A percentile compares a stretch with the other conserved stretches of the same genome.
phyloP scores from a whole-genome alignment of 1,140 invertebrate genomes.

The Latrodectus geometricus region DNA sequence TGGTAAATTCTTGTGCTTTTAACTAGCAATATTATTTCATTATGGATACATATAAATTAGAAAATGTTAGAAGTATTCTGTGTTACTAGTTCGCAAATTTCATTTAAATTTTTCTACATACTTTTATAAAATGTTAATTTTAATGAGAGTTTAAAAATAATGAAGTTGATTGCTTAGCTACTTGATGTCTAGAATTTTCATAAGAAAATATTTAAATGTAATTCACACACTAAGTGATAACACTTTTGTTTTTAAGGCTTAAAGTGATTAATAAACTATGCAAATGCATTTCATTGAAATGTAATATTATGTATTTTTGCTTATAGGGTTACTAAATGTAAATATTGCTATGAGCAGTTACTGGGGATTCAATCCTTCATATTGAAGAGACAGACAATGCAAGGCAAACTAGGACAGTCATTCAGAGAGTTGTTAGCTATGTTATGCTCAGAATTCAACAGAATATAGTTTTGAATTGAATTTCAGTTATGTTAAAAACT shows the following conservation, averaged over 20 bases:
- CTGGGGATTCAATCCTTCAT: conserved; percentile 76
- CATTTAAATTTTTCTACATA: no score
- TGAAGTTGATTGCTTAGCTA: no score
- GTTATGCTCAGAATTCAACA: conserved; percentile 69
- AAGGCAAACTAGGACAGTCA: conserved; percentile 76
- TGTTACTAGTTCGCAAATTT: no score
- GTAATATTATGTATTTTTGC: background rate
- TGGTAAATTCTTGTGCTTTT: no score
- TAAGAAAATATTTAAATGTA: no score
- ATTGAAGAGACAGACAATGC: conserved; percentile 75
- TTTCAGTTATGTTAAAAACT: conserved; percentile 6
- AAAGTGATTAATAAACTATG: background rate
- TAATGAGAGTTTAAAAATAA: no score
- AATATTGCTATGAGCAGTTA: conserved; percentile 78
- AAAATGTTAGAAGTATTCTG: background rate
- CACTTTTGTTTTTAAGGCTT: background rate
- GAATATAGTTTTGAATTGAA: conserved; percentile 24
- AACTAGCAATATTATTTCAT: background rate
- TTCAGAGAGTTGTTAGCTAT: conserved; percentile 77
- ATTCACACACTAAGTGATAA: background rate
- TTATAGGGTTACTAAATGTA: conserved; percentile 79
- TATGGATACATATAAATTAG: background rate
- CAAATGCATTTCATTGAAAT: background rate
- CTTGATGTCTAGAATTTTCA: no score
- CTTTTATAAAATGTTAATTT: no score